Evolutionary conservation across 2,797 vertebrate genomes (phyloP).

Genomic region (Hypotaenidia okinawae): DNA sequence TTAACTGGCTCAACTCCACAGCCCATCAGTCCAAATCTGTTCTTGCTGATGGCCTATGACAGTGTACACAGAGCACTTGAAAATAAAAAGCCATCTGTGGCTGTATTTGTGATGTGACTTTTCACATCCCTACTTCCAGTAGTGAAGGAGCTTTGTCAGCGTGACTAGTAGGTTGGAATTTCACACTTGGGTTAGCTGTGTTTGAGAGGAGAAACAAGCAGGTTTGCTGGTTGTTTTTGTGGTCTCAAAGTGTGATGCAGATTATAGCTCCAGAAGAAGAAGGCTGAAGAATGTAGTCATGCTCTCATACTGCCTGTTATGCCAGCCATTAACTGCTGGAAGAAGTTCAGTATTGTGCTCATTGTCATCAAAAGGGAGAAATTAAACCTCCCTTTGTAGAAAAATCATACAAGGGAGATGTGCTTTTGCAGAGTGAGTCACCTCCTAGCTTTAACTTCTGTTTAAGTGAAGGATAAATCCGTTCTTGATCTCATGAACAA

Average conservation of each 20-base stretch:
- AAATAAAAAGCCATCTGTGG: slow-evolving; percentile 2
- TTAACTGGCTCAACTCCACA: background rate
- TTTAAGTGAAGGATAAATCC: slow-evolving; percentile 36
- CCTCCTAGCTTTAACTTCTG: slow-evolving; percentile 34
- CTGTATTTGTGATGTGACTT: background rate
- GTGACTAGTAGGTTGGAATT: background rate
- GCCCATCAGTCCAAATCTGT: background rate
- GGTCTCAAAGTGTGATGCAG: background rate
- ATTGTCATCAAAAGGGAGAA: slow-evolving; percentile 41
- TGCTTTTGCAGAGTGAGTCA: slow-evolving; percentile 64
- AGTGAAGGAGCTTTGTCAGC: background rate
- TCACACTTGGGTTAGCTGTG: background rate
- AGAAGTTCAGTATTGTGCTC: slow-evolving; percentile 35
- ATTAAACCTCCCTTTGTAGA: slow-evolving; percentile 33
- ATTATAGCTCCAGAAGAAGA: slow-evolving; percentile 10
- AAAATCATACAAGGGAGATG: slow-evolving; percentile 32
- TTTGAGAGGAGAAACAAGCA: background rate
- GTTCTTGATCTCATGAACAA: slow-evolving; percentile 43
- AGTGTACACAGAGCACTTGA: background rate
- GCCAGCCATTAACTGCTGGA: slow-evolving; percentile 50
- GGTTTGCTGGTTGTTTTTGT: background rate
- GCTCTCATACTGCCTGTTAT: slow-evolving; percentile 24
- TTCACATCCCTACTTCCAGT: background rate
- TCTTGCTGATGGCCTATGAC: background rate
- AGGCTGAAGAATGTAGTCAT: background rate